These are phyloP conservation scores for Enhydra lutris DNA, from an alignment of 2,113 vertebrate genomes.

Conservation along the genomic window DNA sequence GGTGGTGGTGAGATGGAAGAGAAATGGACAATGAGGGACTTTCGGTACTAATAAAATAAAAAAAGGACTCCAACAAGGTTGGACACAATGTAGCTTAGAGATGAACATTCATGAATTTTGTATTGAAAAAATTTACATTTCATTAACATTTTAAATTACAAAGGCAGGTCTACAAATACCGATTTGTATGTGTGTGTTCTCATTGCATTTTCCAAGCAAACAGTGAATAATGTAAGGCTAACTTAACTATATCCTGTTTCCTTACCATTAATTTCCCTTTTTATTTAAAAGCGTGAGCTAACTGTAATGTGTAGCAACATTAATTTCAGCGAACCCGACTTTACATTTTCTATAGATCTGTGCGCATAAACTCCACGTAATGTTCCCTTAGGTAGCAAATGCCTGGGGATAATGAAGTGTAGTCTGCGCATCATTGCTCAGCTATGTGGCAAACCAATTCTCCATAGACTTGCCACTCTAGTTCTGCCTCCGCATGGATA, in stretches of 20 bases:
- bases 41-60: constrained; percentile 6
- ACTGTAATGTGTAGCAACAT: background rate
- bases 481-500: background rate
- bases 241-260: constrained; percentile 12
- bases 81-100: constrained; percentile 46
- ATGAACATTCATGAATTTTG: constrained; percentile 70
- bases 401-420: background rate
- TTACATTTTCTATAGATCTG: background rate
- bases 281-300: constrained; percentile 15
- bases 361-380: background rate
- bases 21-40: background rate
- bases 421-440: background rate
- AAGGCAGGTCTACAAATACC: constrained; percentile 52
- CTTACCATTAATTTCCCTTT: background rate
- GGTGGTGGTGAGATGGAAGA: background rate
- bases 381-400: background rate
- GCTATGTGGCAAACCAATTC: background rate
- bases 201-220: constrained; percentile 30
- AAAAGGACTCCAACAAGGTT: constrained; percentile 36
- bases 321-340: background rate
- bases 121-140: constrained; percentile 70
- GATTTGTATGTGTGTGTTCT: background rate
- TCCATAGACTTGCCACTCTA: constrained; percentile 46
- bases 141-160: constrained; percentile 70
- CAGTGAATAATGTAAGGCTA: background rate